These are phyloP conservation scores for Oncorhynchus mykiss DNA, from an alignment of 2,113 vertebrate genomes.

Conservation along the genomic window DNA sequence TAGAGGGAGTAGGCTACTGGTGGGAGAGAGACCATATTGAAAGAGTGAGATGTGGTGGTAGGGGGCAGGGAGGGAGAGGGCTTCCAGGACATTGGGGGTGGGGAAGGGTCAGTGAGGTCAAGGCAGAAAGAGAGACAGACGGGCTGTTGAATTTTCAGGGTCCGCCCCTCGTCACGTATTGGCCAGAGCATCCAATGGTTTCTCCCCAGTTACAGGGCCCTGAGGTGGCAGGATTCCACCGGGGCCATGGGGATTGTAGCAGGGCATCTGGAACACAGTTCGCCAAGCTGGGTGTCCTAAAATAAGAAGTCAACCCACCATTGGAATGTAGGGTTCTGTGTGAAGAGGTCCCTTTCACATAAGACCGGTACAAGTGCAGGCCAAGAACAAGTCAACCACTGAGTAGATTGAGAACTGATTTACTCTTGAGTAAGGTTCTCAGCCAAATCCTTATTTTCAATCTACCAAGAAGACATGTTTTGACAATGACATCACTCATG, in stretches of 20 bases:
- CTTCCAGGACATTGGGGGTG: conserved; percentile 24
- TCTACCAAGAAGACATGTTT: too few species aligned
- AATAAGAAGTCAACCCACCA: conserved; percentile 31
- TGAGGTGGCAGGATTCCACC: conserved; percentile 66
- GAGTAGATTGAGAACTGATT: not conserved
- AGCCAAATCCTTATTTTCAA: too few species aligned
- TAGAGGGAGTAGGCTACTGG: not conserved
- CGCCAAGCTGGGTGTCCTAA: conserved; percentile 36
- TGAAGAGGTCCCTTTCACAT: conserved; percentile 5
- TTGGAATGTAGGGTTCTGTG: conserved; percentile 41
- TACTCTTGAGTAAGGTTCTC: too few species aligned
- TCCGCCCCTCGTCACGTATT: conserved; percentile 33
- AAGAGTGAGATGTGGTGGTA: not conserved
- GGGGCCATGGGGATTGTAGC: conserved; percentile 70
- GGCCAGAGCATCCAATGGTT: conserved; percentile 39
- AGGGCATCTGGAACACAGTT: conserved; percentile 62
- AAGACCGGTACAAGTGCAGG: not conserved
- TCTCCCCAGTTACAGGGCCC: conserved; percentile 24
- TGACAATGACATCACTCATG: too few species aligned
- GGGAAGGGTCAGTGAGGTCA: conserved; percentile 65
- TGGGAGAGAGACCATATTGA: not conserved
- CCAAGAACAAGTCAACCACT: not conserved
- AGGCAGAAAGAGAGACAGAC: conserved; percentile 36
- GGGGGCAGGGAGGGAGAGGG: not conserved
- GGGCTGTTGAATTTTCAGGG: not conserved